phyloP scores from a whole-genome alignment of 2,888 invertebrate genomes.

The Phaedon cochleariae region DNA sequence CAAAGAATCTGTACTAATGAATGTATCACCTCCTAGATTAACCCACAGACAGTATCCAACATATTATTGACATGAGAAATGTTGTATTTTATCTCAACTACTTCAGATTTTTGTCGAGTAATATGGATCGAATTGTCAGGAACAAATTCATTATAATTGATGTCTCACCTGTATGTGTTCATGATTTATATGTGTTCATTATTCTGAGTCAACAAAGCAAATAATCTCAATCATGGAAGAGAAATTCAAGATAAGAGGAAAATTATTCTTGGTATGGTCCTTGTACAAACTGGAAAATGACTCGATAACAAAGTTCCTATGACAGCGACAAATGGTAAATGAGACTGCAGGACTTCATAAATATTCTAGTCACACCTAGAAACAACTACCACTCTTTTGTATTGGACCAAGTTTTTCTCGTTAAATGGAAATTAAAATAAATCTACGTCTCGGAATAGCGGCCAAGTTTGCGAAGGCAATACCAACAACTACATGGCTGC shows the following conservation, averaged over 20 bases:
- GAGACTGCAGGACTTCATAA: constrained; percentile 40
- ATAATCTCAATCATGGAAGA: too few species aligned
- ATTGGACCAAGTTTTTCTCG: constrained; percentile 56
- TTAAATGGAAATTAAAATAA: constrained; percentile 60
- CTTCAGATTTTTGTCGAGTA: too few species aligned
- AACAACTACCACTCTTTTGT: constrained; percentile 50
- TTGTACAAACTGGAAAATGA: constrained; percentile 34
- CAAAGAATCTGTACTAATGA: too few species aligned
- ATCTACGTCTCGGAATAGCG: constrained; percentile 52
- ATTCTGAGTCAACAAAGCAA: background rate
- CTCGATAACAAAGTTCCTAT: constrained; percentile 37
- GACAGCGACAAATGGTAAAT: constrained; percentile 23
- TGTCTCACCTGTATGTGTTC: too few species aligned
- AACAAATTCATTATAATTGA: too few species aligned
- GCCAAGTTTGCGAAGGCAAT: constrained; percentile 34
- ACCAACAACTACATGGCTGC: constrained; percentile 35
- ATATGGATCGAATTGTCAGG: too few species aligned
- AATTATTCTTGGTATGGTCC: constrained; percentile 4
- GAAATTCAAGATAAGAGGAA: constrained; percentile 13
- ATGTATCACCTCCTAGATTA: too few species aligned
- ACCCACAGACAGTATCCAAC: too few species aligned
- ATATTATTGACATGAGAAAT: too few species aligned
- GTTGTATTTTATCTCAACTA: too few species aligned
- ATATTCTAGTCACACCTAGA: constrained; percentile 54
- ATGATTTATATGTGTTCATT: background rate